Base-by-base conservation (phyloP, 1,140 invertebrate species). In the Trichonephila clavipes region DNA sequence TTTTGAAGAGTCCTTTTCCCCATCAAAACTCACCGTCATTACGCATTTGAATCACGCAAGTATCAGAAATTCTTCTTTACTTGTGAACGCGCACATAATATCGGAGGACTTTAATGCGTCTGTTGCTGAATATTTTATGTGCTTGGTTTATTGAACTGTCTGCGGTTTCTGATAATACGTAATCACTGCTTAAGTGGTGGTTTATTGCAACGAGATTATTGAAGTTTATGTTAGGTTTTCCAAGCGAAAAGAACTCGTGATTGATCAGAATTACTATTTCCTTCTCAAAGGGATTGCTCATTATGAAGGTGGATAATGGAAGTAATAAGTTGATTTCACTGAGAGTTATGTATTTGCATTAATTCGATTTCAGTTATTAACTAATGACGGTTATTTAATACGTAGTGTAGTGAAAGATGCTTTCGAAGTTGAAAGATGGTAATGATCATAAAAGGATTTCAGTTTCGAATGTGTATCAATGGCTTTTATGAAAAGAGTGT, bases 121-220 rank as follows among this genome's bases (percentile, higher is more conserved):
- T 77, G 28, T 40, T 77, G 18, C 72, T 77, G 72, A 34, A 77
- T 77, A 77, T 77, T 77, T 77, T 77, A 77, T 77, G 72, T 40
- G 72, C 28, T 18, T 34, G 10, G 34, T 18, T 77, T 77, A 77
- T 77, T 28, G 72, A 77, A 16, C 34, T 10, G 28, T 40, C 72
- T 77, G 72, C 4, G 72, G 72, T 40, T 69, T 51, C 24, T 16
- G 28, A 28, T 77, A 77, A 77, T 77, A 77, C 14, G 72, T 77
- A 77, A 77, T 77, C 72, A 77, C 34, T 4, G 28, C 34, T 77
- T 77, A 77, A 77, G 62, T 18, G 21, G 21, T 21, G 62, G 18
- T 64, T 64, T 64, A 64, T 19, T 77, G 72, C 28, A 34, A 28
- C 18, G 28, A 77, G 72, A 28, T 77, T 77, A 77, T 77, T 3